Evolutionary conservation across 2,888 invertebrate genomes (phyloP).

Genomic region (Caenorhabditis macrosperma): DNA sequence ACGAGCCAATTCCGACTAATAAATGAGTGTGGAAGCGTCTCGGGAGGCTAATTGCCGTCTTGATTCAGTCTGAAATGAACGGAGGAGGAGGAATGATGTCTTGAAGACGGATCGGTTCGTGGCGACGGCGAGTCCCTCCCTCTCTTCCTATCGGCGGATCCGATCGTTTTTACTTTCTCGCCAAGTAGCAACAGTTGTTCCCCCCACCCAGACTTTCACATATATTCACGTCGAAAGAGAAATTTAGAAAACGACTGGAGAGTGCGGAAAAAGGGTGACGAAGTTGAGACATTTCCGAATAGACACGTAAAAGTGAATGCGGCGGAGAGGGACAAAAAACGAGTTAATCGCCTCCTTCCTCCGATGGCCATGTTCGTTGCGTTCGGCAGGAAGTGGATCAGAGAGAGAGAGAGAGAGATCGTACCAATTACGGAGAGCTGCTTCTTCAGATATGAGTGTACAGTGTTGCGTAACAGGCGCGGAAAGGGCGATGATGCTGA

Average conservation of each 20-base stretch:
- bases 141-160: constrained; percentile 21
- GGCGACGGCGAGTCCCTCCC: not conserved
- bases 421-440: constrained; percentile 53
- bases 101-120: not conserved
- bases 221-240: constrained; percentile 20
- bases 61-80: constrained; percentile 19
- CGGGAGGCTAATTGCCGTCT: constrained; percentile 25
- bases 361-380: constrained; percentile 30
- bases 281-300: constrained; percentile 31
- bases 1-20: constrained; percentile 48
- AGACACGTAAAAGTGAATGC: constrained; percentile 42
- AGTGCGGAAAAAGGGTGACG: constrained; percentile 43
- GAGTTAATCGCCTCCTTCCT: constrained; percentile 50
- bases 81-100: not conserved
- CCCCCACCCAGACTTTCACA: constrained; percentile 26
- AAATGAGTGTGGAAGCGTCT: constrained; percentile 26
- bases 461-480: constrained; percentile 56
- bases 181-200: not conserved
- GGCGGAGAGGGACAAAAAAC: constrained; percentile 43
- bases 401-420: constrained; percentile 32
- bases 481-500: constrained; percentile 17
- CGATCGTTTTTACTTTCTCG: constrained; percentile 41
- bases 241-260: constrained; percentile 37
- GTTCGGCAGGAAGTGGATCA: constrained; percentile 47
- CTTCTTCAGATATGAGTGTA: constrained; percentile 23